Conservation (phyloP, 2,888 invertebrate species). For the Erynnis tages region DNA sequence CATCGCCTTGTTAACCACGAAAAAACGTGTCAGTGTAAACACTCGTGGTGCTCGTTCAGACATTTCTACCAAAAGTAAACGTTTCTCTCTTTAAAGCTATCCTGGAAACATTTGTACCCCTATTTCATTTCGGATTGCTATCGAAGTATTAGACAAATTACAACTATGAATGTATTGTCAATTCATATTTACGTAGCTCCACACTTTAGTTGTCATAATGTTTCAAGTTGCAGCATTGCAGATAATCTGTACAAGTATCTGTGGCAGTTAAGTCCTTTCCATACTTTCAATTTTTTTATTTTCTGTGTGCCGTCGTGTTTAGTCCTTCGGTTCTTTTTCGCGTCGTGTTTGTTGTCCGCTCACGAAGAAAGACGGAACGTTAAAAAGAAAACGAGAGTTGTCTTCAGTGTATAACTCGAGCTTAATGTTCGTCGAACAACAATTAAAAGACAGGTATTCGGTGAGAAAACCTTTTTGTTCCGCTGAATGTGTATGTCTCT, state of each 20-base stretch:
- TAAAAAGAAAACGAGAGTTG: conserved; percentile 54
- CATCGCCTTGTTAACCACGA: conserved; percentile 64
- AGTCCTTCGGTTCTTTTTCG: conserved; percentile 58
- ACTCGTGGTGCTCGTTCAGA: conserved; percentile 51
- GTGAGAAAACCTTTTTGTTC: conserved; percentile 12
- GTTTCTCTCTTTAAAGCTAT: conserved; percentile 29
- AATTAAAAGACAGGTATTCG: conserved; percentile 17
- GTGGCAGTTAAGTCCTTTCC: conserved; percentile 45
- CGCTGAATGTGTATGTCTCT: not conserved
- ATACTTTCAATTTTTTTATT: conserved; percentile 51
- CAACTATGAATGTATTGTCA: too few relatives aligned
- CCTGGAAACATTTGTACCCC: too few relatives aligned
- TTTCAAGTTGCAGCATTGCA: not conserved
- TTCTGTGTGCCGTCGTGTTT: conserved; percentile 60
- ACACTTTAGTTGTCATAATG: not conserved
- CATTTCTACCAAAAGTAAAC: conserved; percentile 45
- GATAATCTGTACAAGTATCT: not conserved
- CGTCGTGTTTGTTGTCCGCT: conserved; percentile 47
- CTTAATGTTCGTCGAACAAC: conserved; percentile 22
- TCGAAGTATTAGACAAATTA: too few relatives aligned
- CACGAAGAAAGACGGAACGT: conserved; percentile 41
- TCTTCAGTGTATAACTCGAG: conserved; percentile 12
- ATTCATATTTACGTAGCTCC: too few relatives aligned
- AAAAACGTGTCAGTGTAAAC: conserved; percentile 74
- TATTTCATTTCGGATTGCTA: too few relatives aligned